These are phyloP conservation scores for Erynnis tages DNA, from an alignment of 2,888 invertebrate species.

Conservation along the genomic window DNA sequence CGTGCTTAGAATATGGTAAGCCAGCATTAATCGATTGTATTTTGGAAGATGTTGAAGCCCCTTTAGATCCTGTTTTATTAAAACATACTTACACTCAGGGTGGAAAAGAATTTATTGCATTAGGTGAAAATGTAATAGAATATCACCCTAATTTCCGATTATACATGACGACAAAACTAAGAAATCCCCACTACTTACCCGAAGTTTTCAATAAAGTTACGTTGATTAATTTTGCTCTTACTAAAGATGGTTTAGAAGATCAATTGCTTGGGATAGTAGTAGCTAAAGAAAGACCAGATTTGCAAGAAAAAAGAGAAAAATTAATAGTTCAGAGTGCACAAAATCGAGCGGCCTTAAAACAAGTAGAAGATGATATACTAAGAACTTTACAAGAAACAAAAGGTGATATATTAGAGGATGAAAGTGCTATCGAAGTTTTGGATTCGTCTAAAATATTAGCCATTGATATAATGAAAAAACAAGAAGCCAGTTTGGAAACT, in stretches of 20 bases:
- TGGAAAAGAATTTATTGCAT: conserved; percentile 87
- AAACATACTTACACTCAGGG: conserved; percentile 89
- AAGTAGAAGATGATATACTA: conserved; percentile 94
- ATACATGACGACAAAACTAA: conserved; percentile 90
- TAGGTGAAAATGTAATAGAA: conserved; percentile 90
- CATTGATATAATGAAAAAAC: conserved; percentile 90
- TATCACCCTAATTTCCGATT: conserved; percentile 88
- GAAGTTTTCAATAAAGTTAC: conserved; percentile 92
- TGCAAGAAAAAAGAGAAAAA: conserved; percentile 90
- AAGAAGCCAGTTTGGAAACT: conserved; percentile 88
- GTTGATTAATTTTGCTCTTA: conserved; percentile 91
- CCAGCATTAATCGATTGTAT: conserved; percentile 90
- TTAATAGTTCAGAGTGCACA: conserved; percentile 89
- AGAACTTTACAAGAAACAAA: conserved; percentile 90
- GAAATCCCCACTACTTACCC: conserved; percentile 93
- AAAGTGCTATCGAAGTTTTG: conserved; percentile 92
- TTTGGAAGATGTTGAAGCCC: conserved; percentile 88
- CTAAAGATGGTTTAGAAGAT: conserved; percentile 90
- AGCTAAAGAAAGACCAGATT: conserved; percentile 91
- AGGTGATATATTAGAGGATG: conserved; percentile 95
- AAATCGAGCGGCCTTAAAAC: conserved; percentile 90
- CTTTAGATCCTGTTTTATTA: conserved; percentile 88
- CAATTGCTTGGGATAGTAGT: conserved; percentile 92
- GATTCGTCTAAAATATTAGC: conserved; percentile 92
- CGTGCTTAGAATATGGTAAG: conserved; percentile 87